These are phyloP conservation scores for Allolobophora icterica DNA, from an alignment of 2,888 invertebrate genomes.

Conservation along the genomic window DNA sequence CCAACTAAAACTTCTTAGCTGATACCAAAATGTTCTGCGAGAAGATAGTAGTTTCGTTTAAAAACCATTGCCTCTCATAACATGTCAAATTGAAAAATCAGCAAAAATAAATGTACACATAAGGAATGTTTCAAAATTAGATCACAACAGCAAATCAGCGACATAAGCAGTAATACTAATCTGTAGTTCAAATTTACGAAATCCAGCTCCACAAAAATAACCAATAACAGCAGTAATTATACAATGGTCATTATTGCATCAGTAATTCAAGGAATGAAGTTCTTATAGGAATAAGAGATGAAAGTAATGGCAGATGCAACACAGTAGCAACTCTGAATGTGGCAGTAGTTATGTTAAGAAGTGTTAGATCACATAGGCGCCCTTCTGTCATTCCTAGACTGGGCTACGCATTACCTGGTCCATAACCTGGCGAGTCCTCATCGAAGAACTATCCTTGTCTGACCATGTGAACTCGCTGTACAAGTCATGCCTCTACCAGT, in stretches of 20 bases:
- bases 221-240: background rate
- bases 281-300: background rate
- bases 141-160: background rate
- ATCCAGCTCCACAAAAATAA: background rate
- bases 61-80: background rate
- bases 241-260: background rate
- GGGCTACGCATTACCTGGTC: too few relatives aligned
- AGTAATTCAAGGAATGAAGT: background rate
- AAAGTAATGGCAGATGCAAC: background rate
- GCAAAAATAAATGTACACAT: conserved; percentile 17
- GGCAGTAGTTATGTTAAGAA: too few relatives aligned
- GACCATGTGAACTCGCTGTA: too few relatives aligned
- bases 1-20: background rate
- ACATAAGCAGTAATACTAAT: conserved; percentile 17
- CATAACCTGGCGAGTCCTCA: too few relatives aligned
- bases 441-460: too few relatives aligned
- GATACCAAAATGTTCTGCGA: background rate
- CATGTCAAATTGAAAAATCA: background rate
- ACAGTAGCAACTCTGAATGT: too few relatives aligned
- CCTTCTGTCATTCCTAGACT: too few relatives aligned
- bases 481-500: too few relatives aligned
- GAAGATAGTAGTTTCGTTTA: background rate
- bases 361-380: too few relatives aligned
- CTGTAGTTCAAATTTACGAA: background rate
- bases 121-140: background rate